Evolutionary conservation across 2,113 vertebrate species (phyloP).

Genomic region (Megaceryle torquata): DNA sequence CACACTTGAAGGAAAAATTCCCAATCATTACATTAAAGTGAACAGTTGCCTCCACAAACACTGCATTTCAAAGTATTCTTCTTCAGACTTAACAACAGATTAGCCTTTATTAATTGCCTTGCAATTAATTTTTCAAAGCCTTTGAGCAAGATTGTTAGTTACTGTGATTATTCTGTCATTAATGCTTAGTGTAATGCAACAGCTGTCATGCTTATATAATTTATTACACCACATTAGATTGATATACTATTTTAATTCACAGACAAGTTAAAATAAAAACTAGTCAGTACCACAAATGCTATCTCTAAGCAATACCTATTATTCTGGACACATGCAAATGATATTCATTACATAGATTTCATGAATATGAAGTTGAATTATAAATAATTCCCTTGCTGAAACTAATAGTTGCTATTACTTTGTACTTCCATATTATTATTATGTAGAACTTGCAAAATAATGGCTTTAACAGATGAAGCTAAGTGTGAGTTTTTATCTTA

Average conservation of each 20-base stretch:
- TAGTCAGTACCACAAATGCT: neutral
- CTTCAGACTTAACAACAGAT: neutral
- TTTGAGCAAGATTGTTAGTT: neutral
- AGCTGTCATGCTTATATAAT: neutral
- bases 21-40: neutral
- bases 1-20: neutral
- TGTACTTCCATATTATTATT: neutral
- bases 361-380: neutral
- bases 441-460: neutral
- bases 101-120: neutral
- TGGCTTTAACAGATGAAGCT: neutral
- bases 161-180: neutral
- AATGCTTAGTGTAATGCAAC: neutral
- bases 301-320: neutral
- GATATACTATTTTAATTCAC: neutral
- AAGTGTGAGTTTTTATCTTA: neutral
- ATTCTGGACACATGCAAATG: neutral
- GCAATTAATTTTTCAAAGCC: neutral
- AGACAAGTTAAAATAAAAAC: neutral
- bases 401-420: neutral
- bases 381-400: neutral
- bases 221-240: neutral
- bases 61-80: neutral
- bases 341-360: neutral
- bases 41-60: neutral